phyloP scores from a whole-genome alignment of 1,140 invertebrate species.

The Argopecten irradians region DNA sequence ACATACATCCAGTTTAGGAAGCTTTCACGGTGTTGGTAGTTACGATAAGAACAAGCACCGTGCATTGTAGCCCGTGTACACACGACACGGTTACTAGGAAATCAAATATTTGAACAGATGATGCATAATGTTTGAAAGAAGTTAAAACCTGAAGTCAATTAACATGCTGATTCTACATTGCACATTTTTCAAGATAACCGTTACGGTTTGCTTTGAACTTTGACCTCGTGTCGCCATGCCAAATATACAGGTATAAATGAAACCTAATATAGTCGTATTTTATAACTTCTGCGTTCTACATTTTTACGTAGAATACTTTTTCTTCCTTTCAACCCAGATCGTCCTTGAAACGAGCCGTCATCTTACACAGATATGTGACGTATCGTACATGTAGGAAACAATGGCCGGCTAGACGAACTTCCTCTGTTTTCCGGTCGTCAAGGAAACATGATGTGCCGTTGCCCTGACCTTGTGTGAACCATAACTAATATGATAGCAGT shows the following conservation, averaged over 20 bases:
- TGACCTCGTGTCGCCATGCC: background rate
- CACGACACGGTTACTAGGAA: background rate
- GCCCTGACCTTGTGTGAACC: background rate
- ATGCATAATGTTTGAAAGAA: background rate
- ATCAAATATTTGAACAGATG: background rate
- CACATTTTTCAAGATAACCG: background rate
- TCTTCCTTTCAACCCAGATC: background rate
- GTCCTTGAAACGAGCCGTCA: background rate
- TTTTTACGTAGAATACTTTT: background rate
- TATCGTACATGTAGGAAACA: no score
- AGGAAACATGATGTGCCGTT: background rate
- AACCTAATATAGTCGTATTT: no score
- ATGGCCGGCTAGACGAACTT: background rate
- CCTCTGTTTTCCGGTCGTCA: background rate
- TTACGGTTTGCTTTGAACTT: background rate
- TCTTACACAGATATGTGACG: no score
- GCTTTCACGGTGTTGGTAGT: background rate
- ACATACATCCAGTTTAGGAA: background rate
- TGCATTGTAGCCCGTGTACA: background rate
- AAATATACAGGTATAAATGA: background rate
- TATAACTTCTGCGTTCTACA: no score
- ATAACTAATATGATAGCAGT: background rate
- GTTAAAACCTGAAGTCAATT: background rate
- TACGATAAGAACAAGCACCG: background rate
- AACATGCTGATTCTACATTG: background rate